Conservation (phyloP, 2,888 invertebrate genomes). For the Rhingia rostrata region DNA sequence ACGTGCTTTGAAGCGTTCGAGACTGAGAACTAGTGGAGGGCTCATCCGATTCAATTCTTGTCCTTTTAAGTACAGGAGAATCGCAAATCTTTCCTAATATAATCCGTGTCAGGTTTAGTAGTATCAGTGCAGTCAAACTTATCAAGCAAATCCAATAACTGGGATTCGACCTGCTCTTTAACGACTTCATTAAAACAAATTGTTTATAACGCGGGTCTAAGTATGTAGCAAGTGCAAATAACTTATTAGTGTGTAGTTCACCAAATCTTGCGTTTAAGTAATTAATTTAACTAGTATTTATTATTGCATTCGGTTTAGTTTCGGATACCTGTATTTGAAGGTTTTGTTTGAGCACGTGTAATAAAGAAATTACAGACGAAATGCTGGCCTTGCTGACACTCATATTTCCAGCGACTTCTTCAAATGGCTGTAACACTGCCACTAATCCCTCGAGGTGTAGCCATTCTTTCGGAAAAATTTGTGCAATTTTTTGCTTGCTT, state of each 20-base stretch:
- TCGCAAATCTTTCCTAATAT: too few relatives aligned
- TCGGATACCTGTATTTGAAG: slow-evolving; percentile 19
- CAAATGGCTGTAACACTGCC: slow-evolving; percentile 10
- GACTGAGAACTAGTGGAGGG: too few relatives aligned
- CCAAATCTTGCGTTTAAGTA: slow-evolving; percentile 14
- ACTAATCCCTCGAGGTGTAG: slow-evolving; percentile 27
- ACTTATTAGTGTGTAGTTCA: slow-evolving; percentile 15
- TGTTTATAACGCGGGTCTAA: slow-evolving; percentile 12
- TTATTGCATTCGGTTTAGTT: background rate
- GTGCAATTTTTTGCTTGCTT: slow-evolving; percentile 25
- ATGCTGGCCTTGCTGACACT: too few relatives aligned
- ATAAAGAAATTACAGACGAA: slow-evolving; percentile 22
- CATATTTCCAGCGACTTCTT: background rate
- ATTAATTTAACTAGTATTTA: background rate
- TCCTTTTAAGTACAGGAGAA: slow-evolving; percentile 11
- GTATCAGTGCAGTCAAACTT: slow-evolving; percentile 3
- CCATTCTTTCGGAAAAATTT: slow-evolving; percentile 18
- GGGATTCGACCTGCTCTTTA: background rate
- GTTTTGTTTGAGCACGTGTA: slow-evolving; percentile 27
- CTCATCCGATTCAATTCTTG: slow-evolving; percentile 14
- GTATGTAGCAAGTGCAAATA: slow-evolving; percentile 1
- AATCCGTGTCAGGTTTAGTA: too few relatives aligned
- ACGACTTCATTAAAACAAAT: too few relatives aligned
- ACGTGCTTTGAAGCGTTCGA: too few relatives aligned
- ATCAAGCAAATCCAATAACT: slow-evolving; percentile 21